These are phyloP conservation scores for Bedellia somnulentella DNA, from an alignment of 2,888 invertebrate genomes.

Conservation along the genomic window DNA sequence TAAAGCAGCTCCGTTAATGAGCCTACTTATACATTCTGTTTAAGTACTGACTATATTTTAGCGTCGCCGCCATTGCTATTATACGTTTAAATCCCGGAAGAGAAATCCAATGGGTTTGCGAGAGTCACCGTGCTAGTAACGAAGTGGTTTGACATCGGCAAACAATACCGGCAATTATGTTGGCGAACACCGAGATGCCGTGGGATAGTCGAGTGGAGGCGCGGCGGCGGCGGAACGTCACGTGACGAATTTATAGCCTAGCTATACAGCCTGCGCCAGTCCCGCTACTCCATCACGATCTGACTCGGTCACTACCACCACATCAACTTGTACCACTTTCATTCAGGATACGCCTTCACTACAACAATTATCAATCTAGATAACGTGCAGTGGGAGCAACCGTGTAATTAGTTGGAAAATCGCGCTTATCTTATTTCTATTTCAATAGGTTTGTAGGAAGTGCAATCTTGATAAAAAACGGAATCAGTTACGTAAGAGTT, in stretches of 20 bases:
- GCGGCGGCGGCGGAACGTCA: slow-evolving; percentile 1
- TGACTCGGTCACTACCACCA: background rate
- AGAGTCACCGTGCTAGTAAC: too few relatives aligned
- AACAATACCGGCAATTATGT: slow-evolving; percentile 24
- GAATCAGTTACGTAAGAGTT: too few relatives aligned
- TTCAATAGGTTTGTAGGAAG: slow-evolving; percentile 14
- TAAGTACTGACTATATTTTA: too few relatives aligned
- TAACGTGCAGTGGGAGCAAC: too few relatives aligned
- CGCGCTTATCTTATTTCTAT: slow-evolving; percentile 4
- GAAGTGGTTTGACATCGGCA: slow-evolving; percentile 15
- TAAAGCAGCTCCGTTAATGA: too few relatives aligned
- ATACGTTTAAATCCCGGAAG: too few relatives aligned
- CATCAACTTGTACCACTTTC: slow-evolving; percentile 1
- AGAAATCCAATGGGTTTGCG: too few relatives aligned
- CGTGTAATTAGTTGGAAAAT: background rate
- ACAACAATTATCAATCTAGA: background rate
- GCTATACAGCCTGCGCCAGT: slow-evolving; percentile 4
- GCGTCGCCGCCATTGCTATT: too few relatives aligned
- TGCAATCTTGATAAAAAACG: slow-evolving; percentile 21
- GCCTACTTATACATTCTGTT: too few relatives aligned
- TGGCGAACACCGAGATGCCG: slow-evolving; percentile 15
- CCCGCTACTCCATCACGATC: slow-evolving; percentile 7
- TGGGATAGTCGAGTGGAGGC: slow-evolving; percentile 15
- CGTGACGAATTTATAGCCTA: slow-evolving; percentile 6
- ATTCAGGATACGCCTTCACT: slow-evolving; percentile 1